These are phyloP conservation scores for Cyclargus thomasi DNA, from an alignment of 1,140 invertebrate genomes.

Conservation along the genomic window DNA sequence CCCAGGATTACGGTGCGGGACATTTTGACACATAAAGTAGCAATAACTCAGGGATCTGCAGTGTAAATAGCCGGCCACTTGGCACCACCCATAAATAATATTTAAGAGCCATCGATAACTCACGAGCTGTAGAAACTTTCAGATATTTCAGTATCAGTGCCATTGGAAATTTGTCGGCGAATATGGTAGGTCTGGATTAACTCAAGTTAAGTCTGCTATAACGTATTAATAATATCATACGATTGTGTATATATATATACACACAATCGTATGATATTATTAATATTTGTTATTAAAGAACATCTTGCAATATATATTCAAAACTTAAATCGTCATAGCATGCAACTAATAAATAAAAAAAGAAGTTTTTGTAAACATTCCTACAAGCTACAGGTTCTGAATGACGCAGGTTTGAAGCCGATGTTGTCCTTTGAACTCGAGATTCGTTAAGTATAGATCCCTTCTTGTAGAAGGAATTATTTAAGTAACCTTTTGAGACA, in stretches of 20 bases:
- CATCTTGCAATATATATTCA: too few species aligned
- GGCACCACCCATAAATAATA: constrained; percentile 51
- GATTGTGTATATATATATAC: too few species aligned
- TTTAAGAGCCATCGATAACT: constrained; percentile 58
- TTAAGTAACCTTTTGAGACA: constrained; percentile 54
- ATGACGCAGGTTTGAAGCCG: neutral
- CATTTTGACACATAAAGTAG: constrained; percentile 29
- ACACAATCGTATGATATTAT: too few species aligned
- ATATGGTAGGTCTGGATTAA: neutral
- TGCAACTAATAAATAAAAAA: too few species aligned
- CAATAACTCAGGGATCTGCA: constrained; percentile 43
- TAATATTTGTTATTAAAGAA: too few species aligned
- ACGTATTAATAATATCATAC: too few species aligned
- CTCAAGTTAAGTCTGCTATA: neutral
- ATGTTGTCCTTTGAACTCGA: neutral
- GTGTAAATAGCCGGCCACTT: constrained; percentile 47
- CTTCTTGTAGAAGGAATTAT: constrained; percentile 34
- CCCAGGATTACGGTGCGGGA: neutral
- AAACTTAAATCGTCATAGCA: too few species aligned
- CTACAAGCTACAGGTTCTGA: neutral
- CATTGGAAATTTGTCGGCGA: neutral
- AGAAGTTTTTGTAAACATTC: neutral
- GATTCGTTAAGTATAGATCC: neutral
- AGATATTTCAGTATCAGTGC: constrained; percentile 39
- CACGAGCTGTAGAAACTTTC: constrained; percentile 26